Evolutionary conservation across 1,140 invertebrate genomes (phyloP), one percentile per base, ranked within the genome.

Genomic region (Drosophila orena): DNA sequence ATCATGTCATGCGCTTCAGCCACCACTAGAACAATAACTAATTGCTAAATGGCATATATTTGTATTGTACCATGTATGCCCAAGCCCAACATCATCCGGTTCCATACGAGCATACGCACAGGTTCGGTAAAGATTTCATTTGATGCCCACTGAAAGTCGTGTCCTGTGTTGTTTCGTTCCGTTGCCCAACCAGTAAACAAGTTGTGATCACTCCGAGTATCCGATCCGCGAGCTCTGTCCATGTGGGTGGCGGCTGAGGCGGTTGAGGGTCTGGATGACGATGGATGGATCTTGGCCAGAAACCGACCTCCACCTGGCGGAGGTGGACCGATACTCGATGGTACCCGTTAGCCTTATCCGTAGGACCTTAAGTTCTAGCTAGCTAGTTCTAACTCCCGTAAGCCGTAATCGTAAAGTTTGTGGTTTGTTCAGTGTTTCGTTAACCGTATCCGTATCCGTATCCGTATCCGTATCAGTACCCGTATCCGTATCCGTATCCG

Each of bases 11-110:
- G 81, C 69, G 81, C 79, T 73, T 76, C 73, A 76, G 77, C 62
- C 85, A 68, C 76, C 66, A 79, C 30, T 64, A 72, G 40, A 68
- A 59, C 43, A 66, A 42, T 38, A 47, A 68, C 55, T 43, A 64
- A 42, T 64, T 53, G 30, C 20, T 30, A 30, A 30, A 8, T 30
- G 64, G 64, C 59, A 71, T 50, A 64, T 40, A 57, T 57, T 15
- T 79, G 66, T 64, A 80, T 34, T 64, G 60, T 64, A 50, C 65
- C 4, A 50, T 50, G 11, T 50, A 50, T 77, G 70, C 58, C 64
- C 75, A 69, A 64, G 73, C 78, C 85, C 83, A 81, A 73, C 79
- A 89, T 89, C 83, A 88, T 88, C 81, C 83, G 80, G 80, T 84
- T 84, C 81, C 81, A 84, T 80, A 77, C 77, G 72, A 69, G 46